Evolutionary conservation across 2,797 vertebrate species (phyloP), one percentile per base, ranked within the genome.

Genomic region (Fistularia commersonii): DNA sequence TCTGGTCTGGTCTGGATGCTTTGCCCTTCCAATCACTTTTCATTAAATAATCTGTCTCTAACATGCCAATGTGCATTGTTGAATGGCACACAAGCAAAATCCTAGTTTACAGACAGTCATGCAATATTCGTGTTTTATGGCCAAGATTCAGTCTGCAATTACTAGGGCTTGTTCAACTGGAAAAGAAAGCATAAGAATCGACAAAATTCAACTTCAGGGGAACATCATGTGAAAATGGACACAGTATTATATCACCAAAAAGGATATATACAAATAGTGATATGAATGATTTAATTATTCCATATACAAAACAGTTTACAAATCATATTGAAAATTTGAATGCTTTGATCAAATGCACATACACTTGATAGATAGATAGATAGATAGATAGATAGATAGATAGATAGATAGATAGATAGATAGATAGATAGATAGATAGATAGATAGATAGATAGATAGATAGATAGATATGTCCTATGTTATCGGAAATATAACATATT

Each of bases 1-100:
- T 75, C 54, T 72, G 63, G 50, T 41, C 65, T 73, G 41, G 71
- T 70, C 61, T 82, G 62, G 66, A 64, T 56, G 36, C 23, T 36
- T 43, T 61, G 74, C 23, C 62, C 74, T 79, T 69, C 74, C 55
- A 45, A 77, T 85, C 69, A 63, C 54, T 66, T 77, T 69, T 86
- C 77, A 82, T 87, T 74, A 82, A 66, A 63, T 60, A 58, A 56
- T 80, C 45, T 50, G 48, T 49, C 53, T 66, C 57, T 64, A 76
- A 74, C 54, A 64, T 49, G 64, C 72, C 71, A 76, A 11, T 64
- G 59, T 34, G 41, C 73, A 62, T 72, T 69, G 65, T 65, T 80
- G 63, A 75, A 69, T 81, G 76, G 67, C 59, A 72, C 63, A 74
- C 48, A 39, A 59, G 53, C 51, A 15, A 69, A 78, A 64, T 54